These are phyloP conservation scores for Seira sanloemensis DNA, from an alignment of 2,888 invertebrate species.

Conservation along the genomic window DNA sequence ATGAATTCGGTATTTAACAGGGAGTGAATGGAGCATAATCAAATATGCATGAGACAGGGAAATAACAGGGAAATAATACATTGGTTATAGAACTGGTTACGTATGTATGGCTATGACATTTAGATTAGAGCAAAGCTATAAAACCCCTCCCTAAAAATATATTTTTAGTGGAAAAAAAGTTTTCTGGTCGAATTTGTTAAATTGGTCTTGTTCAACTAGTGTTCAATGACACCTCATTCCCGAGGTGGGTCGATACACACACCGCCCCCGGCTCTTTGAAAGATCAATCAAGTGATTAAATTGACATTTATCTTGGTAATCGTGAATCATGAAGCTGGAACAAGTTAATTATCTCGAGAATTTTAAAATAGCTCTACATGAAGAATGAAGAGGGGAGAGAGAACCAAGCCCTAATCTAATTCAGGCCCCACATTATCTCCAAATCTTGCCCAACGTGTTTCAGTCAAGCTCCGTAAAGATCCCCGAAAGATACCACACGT, in stretches of 20 bases:
- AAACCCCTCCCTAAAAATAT: too few relatives aligned
- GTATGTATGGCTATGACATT: too few relatives aligned
- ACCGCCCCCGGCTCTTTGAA: background rate
- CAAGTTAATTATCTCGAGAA: background rate
- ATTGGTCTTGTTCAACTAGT: background rate
- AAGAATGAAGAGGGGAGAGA: too few relatives aligned
- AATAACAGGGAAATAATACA: too few relatives aligned
- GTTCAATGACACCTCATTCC: constrained; percentile 6
- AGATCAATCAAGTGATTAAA: constrained; percentile 13
- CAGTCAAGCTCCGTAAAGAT: background rate
- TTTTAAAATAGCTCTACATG: too few relatives aligned
- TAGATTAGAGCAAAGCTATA: too few relatives aligned
- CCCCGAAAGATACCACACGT: background rate
- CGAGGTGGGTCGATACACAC: constrained; percentile 16
- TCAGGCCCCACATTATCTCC: background rate
- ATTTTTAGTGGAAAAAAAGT: too few relatives aligned
- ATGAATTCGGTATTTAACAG: background rate
- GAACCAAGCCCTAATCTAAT: constrained; percentile 10
- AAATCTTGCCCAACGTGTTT: constrained; percentile 5
- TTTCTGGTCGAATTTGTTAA: too few relatives aligned
- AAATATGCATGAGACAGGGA: background rate
- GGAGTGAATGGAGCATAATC: background rate
- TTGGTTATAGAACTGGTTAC: too few relatives aligned
- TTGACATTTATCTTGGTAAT: background rate
- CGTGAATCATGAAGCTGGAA: background rate